These are phyloP conservation scores for Drosophila sp. DNA, from an alignment of 1,140 invertebrate species.

Conservation along the genomic window DNA sequence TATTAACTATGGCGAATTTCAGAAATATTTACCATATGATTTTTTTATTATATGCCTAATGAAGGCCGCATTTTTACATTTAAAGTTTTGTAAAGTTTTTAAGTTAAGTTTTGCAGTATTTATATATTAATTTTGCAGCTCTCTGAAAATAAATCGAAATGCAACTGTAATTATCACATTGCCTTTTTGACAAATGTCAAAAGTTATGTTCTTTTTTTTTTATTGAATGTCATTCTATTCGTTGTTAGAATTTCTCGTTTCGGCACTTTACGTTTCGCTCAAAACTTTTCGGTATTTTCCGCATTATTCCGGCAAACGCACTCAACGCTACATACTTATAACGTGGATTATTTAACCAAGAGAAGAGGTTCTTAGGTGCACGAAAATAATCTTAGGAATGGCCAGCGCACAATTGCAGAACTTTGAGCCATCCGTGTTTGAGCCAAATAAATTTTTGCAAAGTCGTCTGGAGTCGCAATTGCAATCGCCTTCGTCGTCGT, in stretches of 20 bases:
- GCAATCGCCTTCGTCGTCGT: background rate
- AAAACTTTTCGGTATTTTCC: conserved; percentile 56
- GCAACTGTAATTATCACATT: conserved; percentile 9
- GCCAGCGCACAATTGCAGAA: conserved; percentile 46
- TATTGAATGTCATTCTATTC: conserved; percentile 10
- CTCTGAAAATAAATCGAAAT: conserved; percentile 50
- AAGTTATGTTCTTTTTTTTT: background rate
- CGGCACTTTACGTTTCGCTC: conserved; percentile 53
- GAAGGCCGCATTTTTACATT: conserved; percentile 64
- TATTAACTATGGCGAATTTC: conserved; percentile 11
- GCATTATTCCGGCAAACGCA: conserved; percentile 36
- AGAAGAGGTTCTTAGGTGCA: conserved; percentile 2
- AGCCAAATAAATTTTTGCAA: conserved; percentile 42
- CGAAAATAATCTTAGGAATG: conserved; percentile 31
- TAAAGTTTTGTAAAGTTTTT: conserved; percentile 55
- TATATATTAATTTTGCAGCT: conserved; percentile 47
- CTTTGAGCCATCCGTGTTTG: conserved; percentile 32
- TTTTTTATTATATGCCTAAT: background rate
- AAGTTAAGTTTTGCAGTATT: conserved; percentile 71
- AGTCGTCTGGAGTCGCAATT: conserved; percentile 6
- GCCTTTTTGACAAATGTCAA: conserved; percentile 14
- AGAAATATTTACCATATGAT: conserved; percentile 1
- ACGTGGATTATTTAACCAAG: conserved; percentile 16
- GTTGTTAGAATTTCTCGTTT: conserved; percentile 51
- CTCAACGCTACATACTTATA: conserved; percentile 22